Percentiles rank a stretch among this genome's conserved stretches.
These are phyloP conservation scores for Leucopsar rothschildi DNA, from an alignment of 2,113 vertebrate genomes.

Conservation along the genomic window DNA sequence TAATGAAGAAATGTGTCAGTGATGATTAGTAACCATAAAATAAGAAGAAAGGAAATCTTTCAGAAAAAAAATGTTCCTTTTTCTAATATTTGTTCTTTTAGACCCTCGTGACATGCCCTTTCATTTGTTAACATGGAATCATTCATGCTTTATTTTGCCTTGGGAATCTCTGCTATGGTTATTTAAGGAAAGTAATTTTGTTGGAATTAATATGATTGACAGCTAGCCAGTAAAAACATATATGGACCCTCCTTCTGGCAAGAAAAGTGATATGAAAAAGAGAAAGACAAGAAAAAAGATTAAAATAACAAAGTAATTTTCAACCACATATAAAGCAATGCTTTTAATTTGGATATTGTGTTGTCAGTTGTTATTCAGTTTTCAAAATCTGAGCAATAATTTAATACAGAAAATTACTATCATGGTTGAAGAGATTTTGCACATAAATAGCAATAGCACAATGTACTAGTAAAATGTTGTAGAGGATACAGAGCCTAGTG, in stretches of 20 bases:
- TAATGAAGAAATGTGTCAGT: neutral
- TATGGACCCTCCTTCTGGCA: neutral
- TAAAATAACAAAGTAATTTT: neutral
- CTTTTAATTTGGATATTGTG: neutral
- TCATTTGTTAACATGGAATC: constrained; percentile 10
- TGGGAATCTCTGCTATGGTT: constrained; percentile 7
- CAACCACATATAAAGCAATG: neutral
- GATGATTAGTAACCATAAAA: neutral
- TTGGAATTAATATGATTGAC: constrained; percentile 46
- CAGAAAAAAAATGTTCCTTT: neutral
- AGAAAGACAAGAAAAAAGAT: neutral
- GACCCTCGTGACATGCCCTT: neutral
- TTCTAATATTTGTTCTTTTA: constrained; percentile 5
- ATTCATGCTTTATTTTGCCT: constrained; percentile 14
- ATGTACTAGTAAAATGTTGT: neutral
- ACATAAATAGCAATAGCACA: neutral
- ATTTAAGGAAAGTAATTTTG: constrained; percentile 47
- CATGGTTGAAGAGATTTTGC: neutral
- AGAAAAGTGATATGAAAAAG: neutral
- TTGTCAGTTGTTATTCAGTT: neutral
- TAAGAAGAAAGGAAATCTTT: neutral
- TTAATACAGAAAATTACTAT: neutral
- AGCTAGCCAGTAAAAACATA: neutral
- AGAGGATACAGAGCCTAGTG: neutral
- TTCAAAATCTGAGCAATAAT: neutral